Percentiles rank a stretch among this genome's conserved stretches.
These are phyloP conservation scores for Bombus confusus DNA, from an alignment of 1,140 invertebrate genomes.

Conservation along the genomic window DNA sequence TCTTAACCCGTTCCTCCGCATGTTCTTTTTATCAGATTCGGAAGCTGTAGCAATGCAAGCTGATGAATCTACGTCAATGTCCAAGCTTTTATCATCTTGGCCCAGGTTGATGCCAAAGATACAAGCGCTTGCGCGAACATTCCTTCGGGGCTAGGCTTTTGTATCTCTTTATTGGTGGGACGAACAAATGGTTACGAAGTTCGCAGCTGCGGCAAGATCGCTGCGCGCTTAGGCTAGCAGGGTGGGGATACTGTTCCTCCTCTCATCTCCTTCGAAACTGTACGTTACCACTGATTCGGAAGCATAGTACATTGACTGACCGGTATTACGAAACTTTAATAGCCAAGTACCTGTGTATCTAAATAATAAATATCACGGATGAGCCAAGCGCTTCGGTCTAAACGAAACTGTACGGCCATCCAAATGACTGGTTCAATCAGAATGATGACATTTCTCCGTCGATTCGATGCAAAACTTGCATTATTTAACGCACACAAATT, in stretches of 20 bases:
- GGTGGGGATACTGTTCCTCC: conserved; percentile 42
- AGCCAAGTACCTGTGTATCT: conserved; percentile 24
- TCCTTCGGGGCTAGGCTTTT: conserved; percentile 31
- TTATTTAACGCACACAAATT: neutral
- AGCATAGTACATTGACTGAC: too few relatives aligned
- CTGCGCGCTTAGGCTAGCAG: conserved; percentile 54
- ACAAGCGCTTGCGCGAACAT: conserved; percentile 52
- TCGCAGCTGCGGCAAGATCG: conserved; percentile 64
- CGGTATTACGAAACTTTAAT: conserved; percentile 40
- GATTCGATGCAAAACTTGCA: neutral
- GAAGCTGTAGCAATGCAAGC: neutral
- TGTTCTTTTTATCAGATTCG: neutral
- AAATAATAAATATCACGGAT: conserved; percentile 60
- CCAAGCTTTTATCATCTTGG: conserved; percentile 46
- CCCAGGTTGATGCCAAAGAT: conserved; percentile 26
- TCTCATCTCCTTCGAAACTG: neutral
- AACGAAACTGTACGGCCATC: neutral
- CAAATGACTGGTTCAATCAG: neutral
- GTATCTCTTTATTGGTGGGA: conserved; percentile 61
- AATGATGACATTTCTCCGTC: neutral
- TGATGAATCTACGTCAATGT: conserved; percentile 57
- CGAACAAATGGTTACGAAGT: conserved; percentile 36
- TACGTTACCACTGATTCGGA: too few relatives aligned
- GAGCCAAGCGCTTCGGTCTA: neutral
- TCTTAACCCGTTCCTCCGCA: neutral